Evolutionary conservation across 2,888 invertebrate species (phyloP).

Genomic region (Pandemis corylana): DNA sequence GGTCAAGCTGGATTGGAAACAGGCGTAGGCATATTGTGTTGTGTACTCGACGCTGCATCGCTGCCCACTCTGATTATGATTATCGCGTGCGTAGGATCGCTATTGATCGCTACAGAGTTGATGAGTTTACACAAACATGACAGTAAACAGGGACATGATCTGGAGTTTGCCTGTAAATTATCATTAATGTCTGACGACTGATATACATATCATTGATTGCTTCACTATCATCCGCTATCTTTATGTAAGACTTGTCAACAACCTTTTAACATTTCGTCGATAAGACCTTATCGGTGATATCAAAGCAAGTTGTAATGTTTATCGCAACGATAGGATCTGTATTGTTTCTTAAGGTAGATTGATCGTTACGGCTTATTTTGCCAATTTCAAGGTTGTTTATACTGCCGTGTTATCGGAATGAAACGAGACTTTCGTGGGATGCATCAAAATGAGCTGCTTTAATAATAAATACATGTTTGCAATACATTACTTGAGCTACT

Average conservation of each 20-base stretch:
- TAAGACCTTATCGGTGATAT: slow-evolving; percentile 59
- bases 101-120: not conserved
- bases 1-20: not conserved
- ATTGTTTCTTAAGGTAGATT: slow-evolving; percentile 35
- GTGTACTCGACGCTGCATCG: slow-evolving; percentile 3
- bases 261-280: slow-evolving; percentile 67
- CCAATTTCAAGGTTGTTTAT: slow-evolving; percentile 14
- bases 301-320: slow-evolving; percentile 42
- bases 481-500: too few relatives aligned
- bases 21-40: slow-evolving; percentile 1
- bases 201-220: slow-evolving; percentile 50
- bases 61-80: slow-evolving; percentile 15
- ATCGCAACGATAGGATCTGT: slow-evolving; percentile 34
- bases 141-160: not conserved
- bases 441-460: not conserved
- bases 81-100: slow-evolving; percentile 3
- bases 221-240: slow-evolving; percentile 53
- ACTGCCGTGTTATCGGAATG: slow-evolving; percentile 10
- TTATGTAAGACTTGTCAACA: slow-evolving; percentile 69
- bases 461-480: not conserved
- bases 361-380: slow-evolving; percentile 32
- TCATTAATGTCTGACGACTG: slow-evolving; percentile 10
- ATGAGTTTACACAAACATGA: not conserved
- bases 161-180: slow-evolving; percentile 8
- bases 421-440: not conserved